Evolutionary conservation across 2,113 vertebrate species (phyloP).

Genomic region (Cyanoliseus patagonus): DNA sequence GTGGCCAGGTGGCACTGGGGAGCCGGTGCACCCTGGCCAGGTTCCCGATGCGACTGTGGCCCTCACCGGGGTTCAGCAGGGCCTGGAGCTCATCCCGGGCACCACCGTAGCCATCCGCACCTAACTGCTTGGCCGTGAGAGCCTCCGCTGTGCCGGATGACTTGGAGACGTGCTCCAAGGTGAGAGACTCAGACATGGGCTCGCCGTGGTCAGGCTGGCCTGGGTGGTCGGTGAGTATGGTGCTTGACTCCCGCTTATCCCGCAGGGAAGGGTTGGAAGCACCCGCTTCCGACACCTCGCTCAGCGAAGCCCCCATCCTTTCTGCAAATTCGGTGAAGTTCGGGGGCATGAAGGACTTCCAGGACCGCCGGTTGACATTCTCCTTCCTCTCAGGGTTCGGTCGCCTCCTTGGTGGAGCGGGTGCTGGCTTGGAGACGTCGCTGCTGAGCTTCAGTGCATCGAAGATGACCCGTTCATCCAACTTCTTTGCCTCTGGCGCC

Average conservation of each 20-base stretch:
- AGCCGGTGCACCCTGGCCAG: conserved; percentile 53
- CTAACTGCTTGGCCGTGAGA: conserved; percentile 40
- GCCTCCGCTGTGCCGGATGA: conserved; percentile 42
- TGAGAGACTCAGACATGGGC: conserved; percentile 66
- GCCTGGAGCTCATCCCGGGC: conserved; percentile 64
- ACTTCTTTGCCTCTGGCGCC: conserved; percentile 76
- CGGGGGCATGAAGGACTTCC: conserved; percentile 97
- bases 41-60: neutral
- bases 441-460: conserved; percentile 95
- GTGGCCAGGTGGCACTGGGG: conserved; percentile 81
- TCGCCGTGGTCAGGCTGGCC: conserved; percentile 51
- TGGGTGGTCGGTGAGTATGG: conserved; percentile 58
- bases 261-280: conserved; percentile 77
- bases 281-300: conserved; percentile 79
- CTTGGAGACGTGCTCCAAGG: conserved; percentile 71
- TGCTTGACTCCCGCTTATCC: conserved; percentile 84
- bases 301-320: conserved; percentile 86
- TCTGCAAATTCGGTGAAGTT: conserved; percentile 95
- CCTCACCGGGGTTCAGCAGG: conserved; percentile 35
- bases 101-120: conserved; percentile 12
- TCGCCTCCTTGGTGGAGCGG: conserved; percentile 86
- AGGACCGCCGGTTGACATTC: conserved; percentile 92
- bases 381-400: conserved; percentile 86
- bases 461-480: conserved; percentile 96
- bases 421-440: conserved; percentile 83